Conservation (phyloP, 1,140 invertebrate genomes). For the Sycophaga agraensis region DNA sequence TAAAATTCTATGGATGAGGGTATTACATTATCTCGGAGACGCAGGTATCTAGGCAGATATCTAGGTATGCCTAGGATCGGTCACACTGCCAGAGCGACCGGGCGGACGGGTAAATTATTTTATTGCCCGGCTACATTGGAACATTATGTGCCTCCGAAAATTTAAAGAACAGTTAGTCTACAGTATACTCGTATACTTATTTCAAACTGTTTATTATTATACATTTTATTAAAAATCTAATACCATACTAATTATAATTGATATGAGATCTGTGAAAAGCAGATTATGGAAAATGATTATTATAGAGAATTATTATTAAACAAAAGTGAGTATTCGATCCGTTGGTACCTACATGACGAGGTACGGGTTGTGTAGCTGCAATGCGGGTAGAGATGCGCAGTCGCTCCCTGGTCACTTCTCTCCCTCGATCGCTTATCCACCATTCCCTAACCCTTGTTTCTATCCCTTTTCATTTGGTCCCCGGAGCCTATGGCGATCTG, state of each 20-base stretch:
- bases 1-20: no score
- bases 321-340: not conserved
- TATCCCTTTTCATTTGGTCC: not conserved
- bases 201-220: not conserved
- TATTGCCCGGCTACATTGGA: no score
- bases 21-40: no score
- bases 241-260: not conserved
- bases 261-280: not conserved
- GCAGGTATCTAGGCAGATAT: no score
- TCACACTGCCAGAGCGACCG: no score
- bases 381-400: constrained; percentile 48
- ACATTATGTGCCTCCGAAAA: no score
- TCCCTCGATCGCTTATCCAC: no score
- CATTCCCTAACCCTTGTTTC: not conserved
- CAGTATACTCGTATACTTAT: no score
- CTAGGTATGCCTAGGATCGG: no score
- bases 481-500: not conserved
- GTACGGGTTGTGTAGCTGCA: constrained; percentile 51
- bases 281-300: not conserved
- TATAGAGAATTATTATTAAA: not conserved
- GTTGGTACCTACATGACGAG: constrained; percentile 48
- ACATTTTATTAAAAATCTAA: not conserved
- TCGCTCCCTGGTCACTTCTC: not conserved
- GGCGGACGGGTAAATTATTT: no score
- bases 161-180: no score